Evolutionary conservation across 2,888 invertebrate species (phyloP).

Genomic region (Calameuta pallipes): DNA sequence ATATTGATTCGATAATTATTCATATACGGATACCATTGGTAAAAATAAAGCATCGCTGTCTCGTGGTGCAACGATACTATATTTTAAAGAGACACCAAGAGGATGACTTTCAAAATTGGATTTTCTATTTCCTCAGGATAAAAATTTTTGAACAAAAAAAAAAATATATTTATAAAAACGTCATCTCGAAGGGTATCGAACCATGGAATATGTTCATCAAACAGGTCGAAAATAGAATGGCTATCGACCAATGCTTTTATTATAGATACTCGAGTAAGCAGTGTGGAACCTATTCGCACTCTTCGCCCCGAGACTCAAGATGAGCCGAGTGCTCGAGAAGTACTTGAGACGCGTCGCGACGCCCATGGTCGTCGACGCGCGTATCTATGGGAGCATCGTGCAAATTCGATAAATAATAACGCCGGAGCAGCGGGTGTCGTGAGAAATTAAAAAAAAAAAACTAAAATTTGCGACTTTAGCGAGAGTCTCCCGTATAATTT

Average conservation of each 20-base stretch:
- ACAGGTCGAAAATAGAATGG: not conserved
- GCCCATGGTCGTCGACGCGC: not conserved
- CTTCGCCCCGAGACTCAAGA: not conserved
- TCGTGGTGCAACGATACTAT: not conserved
- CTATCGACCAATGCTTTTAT: not conserved
- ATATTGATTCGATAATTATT: not conserved
- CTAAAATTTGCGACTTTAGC: not conserved
- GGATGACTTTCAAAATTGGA: not conserved
- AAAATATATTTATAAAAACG: no score
- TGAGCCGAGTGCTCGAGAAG: not conserved
- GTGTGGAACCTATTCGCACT: not conserved
- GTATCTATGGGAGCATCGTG: not conserved
- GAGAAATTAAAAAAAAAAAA: not conserved
- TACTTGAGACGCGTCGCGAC: not conserved
- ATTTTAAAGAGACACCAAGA: not conserved
- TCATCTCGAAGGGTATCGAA: not conserved
- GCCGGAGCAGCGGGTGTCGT: not conserved
- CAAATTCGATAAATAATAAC: not conserved
- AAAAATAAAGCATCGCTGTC: not conserved
- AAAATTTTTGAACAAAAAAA: no score
- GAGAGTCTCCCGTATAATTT: not conserved
- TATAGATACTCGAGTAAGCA: not conserved
- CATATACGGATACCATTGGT: not conserved
- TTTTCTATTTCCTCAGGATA: no score
- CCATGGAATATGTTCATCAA: not conserved